Conservation (phyloP, 2,797 vertebrate genomes). For the Acanthurus tractus region DNA sequence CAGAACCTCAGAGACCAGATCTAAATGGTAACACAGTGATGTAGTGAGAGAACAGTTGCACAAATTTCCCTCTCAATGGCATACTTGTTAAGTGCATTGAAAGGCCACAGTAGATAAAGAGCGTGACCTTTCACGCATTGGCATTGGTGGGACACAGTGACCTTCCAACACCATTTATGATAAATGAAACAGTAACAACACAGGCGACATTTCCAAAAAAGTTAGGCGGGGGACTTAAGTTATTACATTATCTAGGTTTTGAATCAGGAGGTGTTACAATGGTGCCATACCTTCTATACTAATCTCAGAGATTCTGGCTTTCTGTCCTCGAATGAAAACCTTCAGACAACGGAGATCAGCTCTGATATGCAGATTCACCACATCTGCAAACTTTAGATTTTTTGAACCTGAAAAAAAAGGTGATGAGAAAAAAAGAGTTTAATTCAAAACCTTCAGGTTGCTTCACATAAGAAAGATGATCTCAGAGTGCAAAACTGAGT, state of each 20-base stretch:
- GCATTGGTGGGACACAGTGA: too few relatives aligned
- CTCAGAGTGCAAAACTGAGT: background rate
- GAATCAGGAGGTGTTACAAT: background rate
- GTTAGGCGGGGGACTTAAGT: background rate
- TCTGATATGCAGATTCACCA: constrained; percentile 91
- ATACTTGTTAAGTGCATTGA: background rate
- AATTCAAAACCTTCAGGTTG: background rate
- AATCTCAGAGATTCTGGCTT: constrained; percentile 93
- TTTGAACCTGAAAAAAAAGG: constrained; percentile 83
- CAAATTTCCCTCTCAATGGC: background rate
- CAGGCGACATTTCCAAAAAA: background rate
- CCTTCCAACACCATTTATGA: background rate
- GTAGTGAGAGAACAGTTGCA: background rate
- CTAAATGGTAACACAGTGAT: constrained; percentile 69
- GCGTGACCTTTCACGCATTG: too few relatives aligned
- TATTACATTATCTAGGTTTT: background rate
- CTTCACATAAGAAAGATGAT: background rate
- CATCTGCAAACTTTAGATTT: constrained; percentile 89
- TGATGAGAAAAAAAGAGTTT: background rate
- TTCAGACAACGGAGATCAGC: constrained; percentile 92
- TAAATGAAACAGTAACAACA: background rate
- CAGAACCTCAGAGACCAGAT: constrained; percentile 92
- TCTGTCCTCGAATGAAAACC: constrained; percentile 94
- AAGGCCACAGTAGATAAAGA: background rate
- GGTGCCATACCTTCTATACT: constrained; percentile 90